Evolutionary conservation across 2,113 vertebrate species (phyloP).

Genomic region (Macaca nemestrina): DNA sequence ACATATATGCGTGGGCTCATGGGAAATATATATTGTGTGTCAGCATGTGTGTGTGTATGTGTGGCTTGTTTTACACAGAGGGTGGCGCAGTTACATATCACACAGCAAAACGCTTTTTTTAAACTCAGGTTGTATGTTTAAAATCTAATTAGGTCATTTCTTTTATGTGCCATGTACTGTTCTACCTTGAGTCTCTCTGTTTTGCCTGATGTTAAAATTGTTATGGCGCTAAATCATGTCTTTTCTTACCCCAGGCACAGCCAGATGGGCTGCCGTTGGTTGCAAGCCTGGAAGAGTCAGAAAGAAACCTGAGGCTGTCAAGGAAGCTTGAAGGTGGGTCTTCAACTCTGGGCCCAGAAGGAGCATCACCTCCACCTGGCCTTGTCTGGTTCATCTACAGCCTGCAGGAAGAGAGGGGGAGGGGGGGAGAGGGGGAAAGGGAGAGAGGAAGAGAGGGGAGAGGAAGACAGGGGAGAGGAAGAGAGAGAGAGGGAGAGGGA

Average conservation of each 20-base stretch:
- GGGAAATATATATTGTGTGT: background rate
- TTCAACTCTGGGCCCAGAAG: background rate
- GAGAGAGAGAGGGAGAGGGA: too few species aligned
- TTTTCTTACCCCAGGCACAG: background rate
- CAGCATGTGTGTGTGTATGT: background rate
- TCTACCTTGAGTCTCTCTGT: background rate
- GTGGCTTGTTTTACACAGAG: background rate
- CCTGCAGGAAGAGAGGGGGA: background rate
- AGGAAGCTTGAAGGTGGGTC: background rate
- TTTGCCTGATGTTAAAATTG: background rate
- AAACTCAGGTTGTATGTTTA: background rate
- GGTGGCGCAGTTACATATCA: background rate
- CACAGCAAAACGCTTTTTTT: background rate
- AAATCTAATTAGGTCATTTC: background rate
- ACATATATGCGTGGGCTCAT: background rate
- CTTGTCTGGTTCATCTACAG: background rate
- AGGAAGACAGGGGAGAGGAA: too few species aligned
- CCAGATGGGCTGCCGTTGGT: background rate
- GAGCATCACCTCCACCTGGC: background rate
- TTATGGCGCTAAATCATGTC: background rate
- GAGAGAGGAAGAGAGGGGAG: too few species aligned
- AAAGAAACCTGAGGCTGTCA: background rate
- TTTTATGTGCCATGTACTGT: background rate
- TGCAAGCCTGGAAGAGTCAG: background rate
- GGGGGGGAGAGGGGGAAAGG: too few species aligned